These are phyloP conservation scores for Darevskia mixta DNA, from an alignment of 2,797 vertebrate genomes.

Conservation along the genomic window DNA sequence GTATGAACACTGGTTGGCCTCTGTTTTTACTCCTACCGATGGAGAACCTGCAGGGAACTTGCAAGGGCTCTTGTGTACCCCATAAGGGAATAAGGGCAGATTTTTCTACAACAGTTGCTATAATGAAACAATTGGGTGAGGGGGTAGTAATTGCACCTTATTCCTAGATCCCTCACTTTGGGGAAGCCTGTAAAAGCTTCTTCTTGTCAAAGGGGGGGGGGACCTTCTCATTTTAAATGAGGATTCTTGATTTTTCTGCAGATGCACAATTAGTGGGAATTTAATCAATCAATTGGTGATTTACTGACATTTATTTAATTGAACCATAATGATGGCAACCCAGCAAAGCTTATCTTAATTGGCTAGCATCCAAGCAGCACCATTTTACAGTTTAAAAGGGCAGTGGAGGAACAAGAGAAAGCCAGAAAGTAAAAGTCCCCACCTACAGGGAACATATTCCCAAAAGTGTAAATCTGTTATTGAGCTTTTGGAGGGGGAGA, in stretches of 20 bases:
- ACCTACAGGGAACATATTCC: background rate
- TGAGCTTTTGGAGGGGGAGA: too few relatives aligned
- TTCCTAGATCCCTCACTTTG: background rate
- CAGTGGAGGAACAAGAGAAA: background rate
- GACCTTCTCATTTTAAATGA: background rate
- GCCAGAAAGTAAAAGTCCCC: background rate
- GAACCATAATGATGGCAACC: background rate
- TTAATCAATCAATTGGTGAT: background rate
- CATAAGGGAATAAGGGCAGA: too few relatives aligned
- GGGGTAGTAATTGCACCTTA: too few relatives aligned
- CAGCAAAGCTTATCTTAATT: background rate
- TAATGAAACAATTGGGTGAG: too few relatives aligned
- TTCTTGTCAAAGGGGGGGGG: background rate
- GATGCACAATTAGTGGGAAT: background rate
- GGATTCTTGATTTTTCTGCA: background rate
- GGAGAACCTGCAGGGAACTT: too few relatives aligned
- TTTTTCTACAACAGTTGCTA: too few relatives aligned
- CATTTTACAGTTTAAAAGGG: background rate
- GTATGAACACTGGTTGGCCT: too few relatives aligned
- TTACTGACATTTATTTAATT: too few relatives aligned
- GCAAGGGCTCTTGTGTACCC: too few relatives aligned
- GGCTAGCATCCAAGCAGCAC: background rate
- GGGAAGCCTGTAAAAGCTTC: background rate
- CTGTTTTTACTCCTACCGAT: too few relatives aligned
- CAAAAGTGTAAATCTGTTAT: too few relatives aligned